These are phyloP conservation scores for Microhierax caerulescens DNA, from an alignment of 2,797 vertebrate genomes.

Conservation along the genomic window DNA sequence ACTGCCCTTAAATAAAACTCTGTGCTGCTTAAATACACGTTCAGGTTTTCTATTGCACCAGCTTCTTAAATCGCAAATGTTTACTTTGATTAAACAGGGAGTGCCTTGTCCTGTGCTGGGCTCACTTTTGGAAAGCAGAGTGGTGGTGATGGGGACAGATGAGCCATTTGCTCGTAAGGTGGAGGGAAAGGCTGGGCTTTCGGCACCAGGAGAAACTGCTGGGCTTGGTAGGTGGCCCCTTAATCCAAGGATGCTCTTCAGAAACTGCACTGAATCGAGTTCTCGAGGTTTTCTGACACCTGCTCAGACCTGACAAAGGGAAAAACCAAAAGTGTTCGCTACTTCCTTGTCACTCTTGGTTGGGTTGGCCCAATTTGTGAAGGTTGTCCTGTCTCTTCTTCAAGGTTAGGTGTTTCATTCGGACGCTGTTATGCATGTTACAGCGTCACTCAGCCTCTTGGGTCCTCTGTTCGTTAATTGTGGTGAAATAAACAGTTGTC, in stretches of 20 bases:
- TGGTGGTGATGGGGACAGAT: neutral
- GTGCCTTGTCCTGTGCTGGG: slow-evolving; percentile 47
- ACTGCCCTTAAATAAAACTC: neutral
- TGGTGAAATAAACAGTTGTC: neutral
- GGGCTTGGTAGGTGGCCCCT: rapidly evolving
- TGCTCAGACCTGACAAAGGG: rapidly evolving
- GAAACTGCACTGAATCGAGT: rapidly evolving
- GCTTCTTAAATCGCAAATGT: neutral
- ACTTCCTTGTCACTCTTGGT: rapidly evolving
- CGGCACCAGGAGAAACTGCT: neutral
- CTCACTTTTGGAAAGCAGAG: neutral
- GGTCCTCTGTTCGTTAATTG: neutral
- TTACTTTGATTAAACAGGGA: slow-evolving; percentile 39
- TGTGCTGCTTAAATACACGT: neutral
- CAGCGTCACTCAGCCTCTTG: neutral
- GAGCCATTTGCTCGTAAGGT: rapidly evolving
- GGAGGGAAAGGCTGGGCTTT: neutral
- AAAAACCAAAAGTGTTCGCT: rapidly evolving
- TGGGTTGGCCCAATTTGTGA: rapidly evolving
- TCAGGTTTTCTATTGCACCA: neutral
- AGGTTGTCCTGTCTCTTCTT: neutral
- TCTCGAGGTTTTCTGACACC: neutral
- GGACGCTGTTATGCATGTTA: rapidly evolving
- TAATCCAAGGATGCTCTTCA: neutral
- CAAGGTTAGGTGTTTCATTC: rapidly evolving